phyloP scores from a whole-genome alignment of 2,113 vertebrate genomes.

The Edolisoma coerulescens region DNA sequence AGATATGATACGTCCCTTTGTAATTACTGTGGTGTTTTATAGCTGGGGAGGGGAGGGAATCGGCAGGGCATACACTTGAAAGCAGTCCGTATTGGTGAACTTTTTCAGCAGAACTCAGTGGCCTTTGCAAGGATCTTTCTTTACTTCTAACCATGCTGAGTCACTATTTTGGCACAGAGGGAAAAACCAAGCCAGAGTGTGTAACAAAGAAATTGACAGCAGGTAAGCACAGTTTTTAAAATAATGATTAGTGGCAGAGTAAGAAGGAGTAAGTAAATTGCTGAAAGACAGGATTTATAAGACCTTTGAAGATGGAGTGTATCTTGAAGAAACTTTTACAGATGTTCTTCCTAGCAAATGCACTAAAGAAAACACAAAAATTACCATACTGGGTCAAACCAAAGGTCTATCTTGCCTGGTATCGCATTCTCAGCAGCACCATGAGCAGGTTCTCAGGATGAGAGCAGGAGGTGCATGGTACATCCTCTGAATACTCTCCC shows the following conservation, averaged over 20 bases:
- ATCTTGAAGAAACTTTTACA: not conserved
- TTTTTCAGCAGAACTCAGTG: not conserved
- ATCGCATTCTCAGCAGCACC: not conserved
- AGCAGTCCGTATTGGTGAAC: not conserved
- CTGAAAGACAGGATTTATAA: not conserved
- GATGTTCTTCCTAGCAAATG: not conserved
- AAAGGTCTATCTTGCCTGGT: not conserved
- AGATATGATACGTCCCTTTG: not conserved
- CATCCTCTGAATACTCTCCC: not conserved
- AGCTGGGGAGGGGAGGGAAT: not conserved
- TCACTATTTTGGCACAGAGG: not conserved
- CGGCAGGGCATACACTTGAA: not conserved
- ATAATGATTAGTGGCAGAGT: not conserved
- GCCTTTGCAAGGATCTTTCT: not conserved
- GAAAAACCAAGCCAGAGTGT: not conserved
- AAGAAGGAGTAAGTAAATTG: not conserved
- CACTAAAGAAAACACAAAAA: not conserved
- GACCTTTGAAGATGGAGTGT: not conserved
- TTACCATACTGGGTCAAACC: not conserved
- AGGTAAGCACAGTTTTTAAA: not conserved
- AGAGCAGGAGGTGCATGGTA: not conserved
- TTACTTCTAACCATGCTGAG: not conserved
- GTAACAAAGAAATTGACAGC: not conserved
- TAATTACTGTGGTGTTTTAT: not conserved
- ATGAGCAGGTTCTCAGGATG: accelerated